Conservation (phyloP, 2,113 vertebrate species). For the Baryphthengus martii region DNA sequence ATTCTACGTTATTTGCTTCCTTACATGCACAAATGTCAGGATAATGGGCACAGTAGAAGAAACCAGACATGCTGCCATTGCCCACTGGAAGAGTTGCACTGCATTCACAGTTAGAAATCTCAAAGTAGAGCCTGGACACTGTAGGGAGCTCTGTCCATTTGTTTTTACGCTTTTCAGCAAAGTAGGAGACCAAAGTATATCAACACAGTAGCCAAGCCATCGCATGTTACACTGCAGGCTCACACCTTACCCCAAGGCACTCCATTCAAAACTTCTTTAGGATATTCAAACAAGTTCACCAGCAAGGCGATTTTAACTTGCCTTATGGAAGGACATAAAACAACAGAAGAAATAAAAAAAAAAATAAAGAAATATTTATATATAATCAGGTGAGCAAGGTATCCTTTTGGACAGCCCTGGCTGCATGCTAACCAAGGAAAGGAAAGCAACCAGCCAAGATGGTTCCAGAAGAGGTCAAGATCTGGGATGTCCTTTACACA, state of each 20-base stretch:
- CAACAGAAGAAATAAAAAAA: background rate
- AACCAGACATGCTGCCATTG: accelerated
- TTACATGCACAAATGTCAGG: background rate
- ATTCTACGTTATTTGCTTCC: background rate
- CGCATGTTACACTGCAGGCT: accelerated
- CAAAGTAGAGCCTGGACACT: background rate
- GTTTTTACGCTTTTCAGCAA: background rate
- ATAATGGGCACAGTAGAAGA: background rate
- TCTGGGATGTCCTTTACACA: background rate
- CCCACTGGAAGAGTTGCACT: background rate
- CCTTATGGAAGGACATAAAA: background rate
- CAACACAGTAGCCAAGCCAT: background rate
- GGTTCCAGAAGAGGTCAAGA: background rate
- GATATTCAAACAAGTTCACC: background rate
- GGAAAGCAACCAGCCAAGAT: background rate
- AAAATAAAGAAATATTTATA: background rate
- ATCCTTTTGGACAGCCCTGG: background rate
- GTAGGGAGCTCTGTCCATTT: background rate
- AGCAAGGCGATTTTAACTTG: background rate
- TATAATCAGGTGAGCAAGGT: background rate
- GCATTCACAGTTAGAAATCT: background rate
- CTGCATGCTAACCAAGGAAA: background rate
- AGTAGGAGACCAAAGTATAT: background rate
- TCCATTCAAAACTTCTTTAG: background rate
- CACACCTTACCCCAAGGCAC: background rate